These are phyloP conservation scores for Melipona beecheii DNA, from an alignment of 2,888 invertebrate genomes.

Conservation along the genomic window DNA sequence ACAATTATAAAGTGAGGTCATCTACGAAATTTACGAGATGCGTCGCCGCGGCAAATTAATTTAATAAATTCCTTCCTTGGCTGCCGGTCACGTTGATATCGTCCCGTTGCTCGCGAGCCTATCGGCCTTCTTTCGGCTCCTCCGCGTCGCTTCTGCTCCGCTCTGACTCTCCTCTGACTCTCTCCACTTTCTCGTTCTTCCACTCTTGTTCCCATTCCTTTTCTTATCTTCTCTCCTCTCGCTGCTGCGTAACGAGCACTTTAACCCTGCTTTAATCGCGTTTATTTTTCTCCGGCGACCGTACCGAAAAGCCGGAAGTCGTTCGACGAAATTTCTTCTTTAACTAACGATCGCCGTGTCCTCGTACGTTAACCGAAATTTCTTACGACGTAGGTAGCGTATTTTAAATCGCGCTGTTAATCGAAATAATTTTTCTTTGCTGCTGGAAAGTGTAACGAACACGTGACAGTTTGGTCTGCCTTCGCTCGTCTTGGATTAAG, in stretches of 20 bases:
- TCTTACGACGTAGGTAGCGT: slow-evolving; percentile 14
- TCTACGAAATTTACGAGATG: slow-evolving; percentile 83
- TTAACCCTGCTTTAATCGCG: slow-evolving; percentile 41
- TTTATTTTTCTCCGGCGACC: slow-evolving; percentile 26
- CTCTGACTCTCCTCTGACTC: not conserved
- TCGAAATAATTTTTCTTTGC: slow-evolving; percentile 28
- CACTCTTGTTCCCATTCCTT: no score
- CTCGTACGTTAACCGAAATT: slow-evolving; percentile 18
- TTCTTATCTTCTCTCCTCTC: not conserved
- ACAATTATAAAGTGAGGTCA: slow-evolving; percentile 84
- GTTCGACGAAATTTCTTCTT: slow-evolving; percentile 54
- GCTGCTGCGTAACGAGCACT: slow-evolving; percentile 10
- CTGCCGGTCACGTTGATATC: slow-evolving; percentile 69
- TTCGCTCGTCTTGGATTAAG: slow-evolving; percentile 8
- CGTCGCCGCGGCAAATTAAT: slow-evolving; percentile 84
- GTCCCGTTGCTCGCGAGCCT: slow-evolving; percentile 47
- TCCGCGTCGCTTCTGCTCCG: not conserved
- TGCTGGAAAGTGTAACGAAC: slow-evolving; percentile 24
- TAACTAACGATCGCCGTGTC: slow-evolving; percentile 26
- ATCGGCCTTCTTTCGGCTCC: slow-evolving; percentile 48
- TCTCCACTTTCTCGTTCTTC: not conserved
- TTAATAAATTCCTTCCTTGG: slow-evolving; percentile 82
- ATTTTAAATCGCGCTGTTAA: slow-evolving; percentile 17
- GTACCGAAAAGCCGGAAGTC: slow-evolving; percentile 24
- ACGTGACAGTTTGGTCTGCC: slow-evolving; percentile 3